Evolutionary conservation across 2,797 vertebrate genomes (phyloP).

Genomic region (Propithecus perrieri): DNA sequence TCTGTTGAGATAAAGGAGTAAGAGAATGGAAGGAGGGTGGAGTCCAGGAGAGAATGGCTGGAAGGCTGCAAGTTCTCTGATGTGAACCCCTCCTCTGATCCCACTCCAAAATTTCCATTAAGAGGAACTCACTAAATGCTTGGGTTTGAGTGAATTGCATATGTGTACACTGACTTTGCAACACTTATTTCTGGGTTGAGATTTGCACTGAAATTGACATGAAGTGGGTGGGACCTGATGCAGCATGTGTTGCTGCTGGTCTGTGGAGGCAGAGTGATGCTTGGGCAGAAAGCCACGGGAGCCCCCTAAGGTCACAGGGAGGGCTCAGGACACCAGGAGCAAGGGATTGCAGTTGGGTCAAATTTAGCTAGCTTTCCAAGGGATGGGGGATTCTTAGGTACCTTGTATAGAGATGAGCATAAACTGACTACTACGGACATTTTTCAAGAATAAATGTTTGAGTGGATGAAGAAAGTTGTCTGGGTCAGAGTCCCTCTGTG

Average conservation of each 20-base stretch:
- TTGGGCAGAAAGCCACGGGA: neutral
- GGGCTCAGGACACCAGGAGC: neutral
- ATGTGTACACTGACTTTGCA: neutral
- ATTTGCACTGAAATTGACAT: neutral
- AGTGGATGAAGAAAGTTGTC: neutral
- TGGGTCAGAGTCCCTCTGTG: neutral
- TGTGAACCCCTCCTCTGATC: neutral
- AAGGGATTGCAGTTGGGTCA: neutral
- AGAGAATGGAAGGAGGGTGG: neutral
- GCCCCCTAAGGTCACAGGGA: neutral
- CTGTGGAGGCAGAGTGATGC: neutral
- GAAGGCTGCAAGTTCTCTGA: neutral
- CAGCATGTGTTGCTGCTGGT: neutral
- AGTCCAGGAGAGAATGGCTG: neutral
- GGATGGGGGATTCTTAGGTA: neutral
- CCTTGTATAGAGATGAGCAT: neutral
- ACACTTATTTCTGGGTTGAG: neutral
- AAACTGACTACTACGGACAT: neutral
- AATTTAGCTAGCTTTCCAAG: neutral
- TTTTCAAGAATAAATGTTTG: neutral
- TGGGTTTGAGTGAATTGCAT: neutral
- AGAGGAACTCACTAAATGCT: neutral
- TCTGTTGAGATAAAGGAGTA: neutral
- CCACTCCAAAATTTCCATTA: neutral
- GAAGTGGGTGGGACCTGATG: neutral